Evolutionary conservation across 2,888 invertebrate species (phyloP), one percentile per base, ranked within the genome.

Genomic region (Leptinotarsa peninsularis): DNA sequence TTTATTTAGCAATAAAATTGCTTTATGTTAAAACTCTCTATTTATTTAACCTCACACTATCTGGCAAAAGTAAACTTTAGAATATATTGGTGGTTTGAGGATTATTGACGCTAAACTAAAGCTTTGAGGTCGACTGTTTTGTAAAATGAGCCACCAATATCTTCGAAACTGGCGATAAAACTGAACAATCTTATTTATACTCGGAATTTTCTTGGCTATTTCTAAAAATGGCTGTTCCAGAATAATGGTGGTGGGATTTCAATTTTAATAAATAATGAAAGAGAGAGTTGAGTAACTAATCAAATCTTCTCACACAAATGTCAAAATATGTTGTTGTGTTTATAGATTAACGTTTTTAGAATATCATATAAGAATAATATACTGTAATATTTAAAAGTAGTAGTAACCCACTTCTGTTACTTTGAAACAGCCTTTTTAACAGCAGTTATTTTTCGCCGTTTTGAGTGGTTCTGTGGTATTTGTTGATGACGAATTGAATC

Each of bases 141-240:
- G 18, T n/a, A 18, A 54, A 18, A 18, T 54, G 14, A 54, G 13
- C 54, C 18, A 60, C 17, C 23, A n/a, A 60, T 27, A 17, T 33
- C n/a, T 63, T 63, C 15, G 27, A 33, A 27, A 63, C 33, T 17
- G 27, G 5, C 33, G n/a, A 33, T 43, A 0, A 17, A 63, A 33
- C 27, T 63, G 49, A 77, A 73, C 52, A 67, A 71, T 71, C 71
- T 78, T 74, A 69, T 75, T 73, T 76, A 33, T 33, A 33, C 52
- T 49, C 63, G 58, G 67, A 21, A 33, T 67, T 67, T 66, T 67
- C 77, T 49, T 54, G 72, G 70, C 73, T 81, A 83, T 84, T 80
- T 88, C 86, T 87, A 86, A 87, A 87, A 88, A 87, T 87, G 87
- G 88, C 87, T 88, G 88, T 88, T 88, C 88, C 88, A 87, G 84